Conservation (phyloP, 2,888 invertebrate genomes). For the Dichetophora obliterata region DNA sequence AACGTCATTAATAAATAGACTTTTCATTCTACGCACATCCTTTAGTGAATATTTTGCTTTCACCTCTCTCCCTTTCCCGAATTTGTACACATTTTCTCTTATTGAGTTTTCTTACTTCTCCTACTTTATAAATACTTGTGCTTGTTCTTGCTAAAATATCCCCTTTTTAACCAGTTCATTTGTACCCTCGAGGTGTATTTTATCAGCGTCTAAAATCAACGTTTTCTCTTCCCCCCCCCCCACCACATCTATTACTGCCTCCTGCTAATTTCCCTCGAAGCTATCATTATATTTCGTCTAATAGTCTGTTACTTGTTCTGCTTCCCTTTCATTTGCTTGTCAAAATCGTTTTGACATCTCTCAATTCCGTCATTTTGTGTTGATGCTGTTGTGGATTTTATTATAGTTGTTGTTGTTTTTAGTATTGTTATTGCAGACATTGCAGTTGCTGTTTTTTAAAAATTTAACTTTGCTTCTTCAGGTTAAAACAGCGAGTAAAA, state of each 20-base stretch:
- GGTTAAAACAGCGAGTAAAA: background rate
- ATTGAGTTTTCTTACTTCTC: too few species aligned
- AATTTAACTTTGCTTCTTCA: background rate
- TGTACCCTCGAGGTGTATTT: background rate
- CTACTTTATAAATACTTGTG: too few species aligned
- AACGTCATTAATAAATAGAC: background rate
- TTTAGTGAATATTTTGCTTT: background rate
- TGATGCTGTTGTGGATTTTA: background rate
- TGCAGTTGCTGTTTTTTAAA: background rate
- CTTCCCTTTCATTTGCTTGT: slow-evolving; percentile 3
- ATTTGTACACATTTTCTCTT: too few species aligned
- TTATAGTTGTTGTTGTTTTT: background rate
- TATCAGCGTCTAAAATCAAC: slow-evolving; percentile 1
- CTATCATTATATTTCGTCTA: background rate
- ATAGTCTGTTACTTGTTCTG: background rate
- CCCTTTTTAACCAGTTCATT: background rate
- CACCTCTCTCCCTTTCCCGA: background rate
- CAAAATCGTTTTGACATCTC: slow-evolving; percentile 6
- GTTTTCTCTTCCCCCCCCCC: background rate
- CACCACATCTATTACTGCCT: background rate
- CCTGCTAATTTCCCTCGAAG: background rate
- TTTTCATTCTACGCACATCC: background rate
- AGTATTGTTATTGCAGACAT: background rate
- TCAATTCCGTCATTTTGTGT: background rate
- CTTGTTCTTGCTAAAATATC: too few species aligned